Base-by-base conservation (phyloP, 2,113 vertebrate genomes). In the Gallinago media region DNA sequence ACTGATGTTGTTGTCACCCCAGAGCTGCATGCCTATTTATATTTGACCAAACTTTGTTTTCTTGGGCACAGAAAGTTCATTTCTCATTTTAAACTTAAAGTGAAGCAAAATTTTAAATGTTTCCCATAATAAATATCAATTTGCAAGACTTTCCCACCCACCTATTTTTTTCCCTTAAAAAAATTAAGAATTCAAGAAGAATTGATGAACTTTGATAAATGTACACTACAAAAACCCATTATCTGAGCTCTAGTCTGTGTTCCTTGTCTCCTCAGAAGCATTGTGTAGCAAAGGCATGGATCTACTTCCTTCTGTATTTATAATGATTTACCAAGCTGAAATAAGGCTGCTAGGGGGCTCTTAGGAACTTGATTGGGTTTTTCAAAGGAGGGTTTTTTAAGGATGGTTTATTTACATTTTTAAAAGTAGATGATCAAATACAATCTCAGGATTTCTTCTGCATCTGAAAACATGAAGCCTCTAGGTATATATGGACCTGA, bases 121-220 rank as follows among this genome's bases (percentile, higher is more conserved):
- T 89, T 50, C 12, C 11, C 16, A 50, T 63, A 21, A 68, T 17
- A 82, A 79, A 76, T 42, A 67, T 4, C 5, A 55, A 31, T 16
- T 61, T 47, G 8, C 5, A 65, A n/a, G 3, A 19, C 1, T 54
- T 66, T 65, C 23, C 4, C 8, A 32, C 0, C 1, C 4, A 8
- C 22, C 5, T 1, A 22, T 20, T 23, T 59, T 61, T 34, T 77
- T 9, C 55, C 5, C 4, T 14, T 49, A 38, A 74, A 52, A 55
- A 85, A 50, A 5, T 5, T 3, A 42, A 88, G 6, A 22, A 56
- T 61, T 83, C 63, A 92, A 49, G 17, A 80, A 68, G 22, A 88
- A 46, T 3, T 47, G 9, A 70, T 31, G 7, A 63, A 63, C 4
- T 67, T 50, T 31, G 15, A 44, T 31, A 16, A 80, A 42, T 26